Evolutionary conservation across 2,888 invertebrate genomes (phyloP).

Genomic region (Odontocerum albicorne): DNA sequence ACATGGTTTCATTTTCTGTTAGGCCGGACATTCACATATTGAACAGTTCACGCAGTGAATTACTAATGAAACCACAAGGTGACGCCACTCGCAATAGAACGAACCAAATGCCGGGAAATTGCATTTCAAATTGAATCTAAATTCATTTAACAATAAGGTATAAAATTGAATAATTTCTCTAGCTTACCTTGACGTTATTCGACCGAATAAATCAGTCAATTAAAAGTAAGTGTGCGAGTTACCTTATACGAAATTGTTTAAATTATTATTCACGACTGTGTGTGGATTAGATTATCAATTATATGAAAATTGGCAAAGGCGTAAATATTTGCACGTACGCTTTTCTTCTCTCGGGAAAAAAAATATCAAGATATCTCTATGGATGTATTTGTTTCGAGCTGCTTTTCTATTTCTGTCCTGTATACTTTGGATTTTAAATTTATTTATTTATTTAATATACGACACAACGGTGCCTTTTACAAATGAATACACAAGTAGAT

Average conservation of each 20-base stretch:
- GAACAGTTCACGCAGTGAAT: conserved; percentile 19
- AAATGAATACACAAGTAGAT: too few species aligned
- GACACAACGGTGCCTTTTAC: too few species aligned
- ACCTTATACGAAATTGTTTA: conserved; percentile 10
- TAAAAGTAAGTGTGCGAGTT: conserved; percentile 22
- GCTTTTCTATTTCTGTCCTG: too few species aligned
- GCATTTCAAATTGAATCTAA: neutral
- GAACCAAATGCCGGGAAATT: neutral
- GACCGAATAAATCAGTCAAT: conserved; percentile 9
- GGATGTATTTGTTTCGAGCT: too few species aligned
- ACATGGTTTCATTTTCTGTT: too few species aligned
- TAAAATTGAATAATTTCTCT: conserved; percentile 2
- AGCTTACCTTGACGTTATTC: neutral
- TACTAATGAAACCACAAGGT: conserved; percentile 19
- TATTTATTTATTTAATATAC: too few species aligned
- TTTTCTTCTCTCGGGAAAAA: too few species aligned
- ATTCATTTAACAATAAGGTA: neutral
- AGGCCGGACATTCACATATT: conserved; percentile 12
- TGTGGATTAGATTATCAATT: conserved; percentile 13
- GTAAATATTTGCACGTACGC: too few species aligned
- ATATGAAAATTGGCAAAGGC: conserved; percentile 4
- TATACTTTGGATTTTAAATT: too few species aligned
- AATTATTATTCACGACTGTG: conserved; percentile 12
- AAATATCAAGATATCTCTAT: too few species aligned
- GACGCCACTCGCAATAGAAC: neutral